Evolutionary conservation across 2,888 invertebrate species (phyloP), one percentile per base, ranked within the genome.

Genomic region (Cabera pusaria): DNA sequence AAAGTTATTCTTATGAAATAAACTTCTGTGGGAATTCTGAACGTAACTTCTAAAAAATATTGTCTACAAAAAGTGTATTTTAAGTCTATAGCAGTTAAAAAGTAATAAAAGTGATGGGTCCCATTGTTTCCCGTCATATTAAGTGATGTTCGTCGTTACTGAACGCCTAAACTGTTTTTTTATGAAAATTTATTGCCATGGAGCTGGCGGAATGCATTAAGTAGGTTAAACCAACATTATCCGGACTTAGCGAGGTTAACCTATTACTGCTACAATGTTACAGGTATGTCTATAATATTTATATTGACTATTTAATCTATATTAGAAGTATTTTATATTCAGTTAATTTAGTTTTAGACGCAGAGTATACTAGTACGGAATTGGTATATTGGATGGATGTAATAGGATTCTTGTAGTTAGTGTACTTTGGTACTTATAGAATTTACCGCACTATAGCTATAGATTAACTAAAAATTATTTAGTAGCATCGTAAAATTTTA

Each of bases 151-250:
- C 26, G 16, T 31, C 8, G 19, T 28, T 16, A 25, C 31, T 26
- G 14, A 26, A 20, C 10, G 11, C 22, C 18, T n/a, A 17, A 35
- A 44, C 37, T 47, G 46, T 44, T 44, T 37, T 50, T 51, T 47
- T 47, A 51, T 49, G 31, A 49, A 54, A 39, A 49, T 51, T 39
- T 51, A 49, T 49, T 38, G 38, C 36, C 23, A 27, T 33, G 40
- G 36, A 36, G 16, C 25, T 25, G 25, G 24, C 16, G 18, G 36
- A 31, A 41, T 16, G 36, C 44, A 31, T 44, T 44, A 44, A 44
- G 46, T 52, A 37, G 49, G 46, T 52, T 49, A 53, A 33, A 46
- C 39, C 29, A 56, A 56, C 47, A 49, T 48, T 37, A 46, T 34
- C 14, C 36, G 39, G 36, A 34, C 26, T 28, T 6, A 11, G 44